Evolutionary conservation across 2,888 invertebrate genomes (phyloP).

Genomic region (Exephanes ischioxanthus): DNA sequence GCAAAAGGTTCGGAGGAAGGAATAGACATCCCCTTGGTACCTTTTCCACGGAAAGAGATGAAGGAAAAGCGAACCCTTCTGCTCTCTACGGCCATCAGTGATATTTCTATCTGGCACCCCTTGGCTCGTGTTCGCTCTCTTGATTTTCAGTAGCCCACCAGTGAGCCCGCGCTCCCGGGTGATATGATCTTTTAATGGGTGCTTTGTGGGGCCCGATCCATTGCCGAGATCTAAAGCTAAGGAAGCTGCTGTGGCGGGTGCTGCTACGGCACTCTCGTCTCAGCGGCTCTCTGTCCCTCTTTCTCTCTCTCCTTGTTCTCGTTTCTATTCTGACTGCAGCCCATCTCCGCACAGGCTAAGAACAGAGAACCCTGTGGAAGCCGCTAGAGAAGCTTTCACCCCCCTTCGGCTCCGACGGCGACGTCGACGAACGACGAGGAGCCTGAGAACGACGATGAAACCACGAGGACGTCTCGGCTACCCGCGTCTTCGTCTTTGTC

Average conservation of each 20-base stretch:
- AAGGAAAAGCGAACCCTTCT: slow-evolving; percentile 61
- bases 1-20: slow-evolving; percentile 56
- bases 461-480: slow-evolving; percentile 65
- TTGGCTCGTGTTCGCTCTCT: slow-evolving; percentile 61
- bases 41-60: slow-evolving; percentile 24
- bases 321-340: slow-evolving; percentile 57
- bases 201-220: slow-evolving; percentile 84
- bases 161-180: slow-evolving; percentile 71
- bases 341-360: slow-evolving; percentile 31
- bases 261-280: slow-evolving; percentile 42
- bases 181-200: slow-evolving; percentile 85
- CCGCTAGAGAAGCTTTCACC: slow-evolving; percentile 51
- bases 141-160: slow-evolving; percentile 68
- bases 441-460: slow-evolving; percentile 50
- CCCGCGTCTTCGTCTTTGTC: slow-evolving; percentile 77
- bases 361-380: slow-evolving; percentile 48
- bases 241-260: slow-evolving; percentile 73
- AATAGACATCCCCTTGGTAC: slow-evolving; percentile 46
- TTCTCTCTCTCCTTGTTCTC: slow-evolving; percentile 55
- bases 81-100: slow-evolving; percentile 54
- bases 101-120: slow-evolving; percentile 65
- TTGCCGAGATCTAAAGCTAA: slow-evolving; percentile 82
- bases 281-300: neutral
- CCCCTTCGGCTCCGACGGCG: slow-evolving; percentile 34
- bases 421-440: slow-evolving; percentile 45